phyloP scores from a whole-genome alignment of 2,113 vertebrate species.

The Saguinus imperator region DNA sequence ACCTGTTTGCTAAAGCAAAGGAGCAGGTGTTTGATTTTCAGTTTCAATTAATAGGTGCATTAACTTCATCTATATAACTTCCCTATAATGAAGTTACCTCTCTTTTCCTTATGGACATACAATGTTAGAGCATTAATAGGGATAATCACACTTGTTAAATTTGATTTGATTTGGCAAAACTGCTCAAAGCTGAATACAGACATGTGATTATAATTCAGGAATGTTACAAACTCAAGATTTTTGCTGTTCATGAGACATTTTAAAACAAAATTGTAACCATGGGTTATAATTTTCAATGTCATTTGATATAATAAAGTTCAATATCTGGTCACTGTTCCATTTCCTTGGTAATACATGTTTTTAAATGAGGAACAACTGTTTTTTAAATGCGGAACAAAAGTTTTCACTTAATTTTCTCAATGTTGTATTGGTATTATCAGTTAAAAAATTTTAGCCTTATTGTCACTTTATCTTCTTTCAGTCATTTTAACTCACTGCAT shows the following conservation, averaged over 20 bases:
- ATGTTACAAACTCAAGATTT: slow-evolving; percentile 44
- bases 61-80: background rate
- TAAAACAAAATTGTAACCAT: background rate
- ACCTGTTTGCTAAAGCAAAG: background rate
- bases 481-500: slow-evolving; percentile 12
- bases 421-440: background rate
- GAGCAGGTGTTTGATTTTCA: background rate
- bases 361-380: background rate
- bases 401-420: slow-evolving; percentile 11
- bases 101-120: background rate
- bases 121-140: background rate
- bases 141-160: background rate
- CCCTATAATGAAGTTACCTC: background rate
- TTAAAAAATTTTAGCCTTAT: background rate
- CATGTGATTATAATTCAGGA: background rate
- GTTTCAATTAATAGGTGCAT: background rate
- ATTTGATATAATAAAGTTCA: background rate
- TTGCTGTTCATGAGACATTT: background rate
- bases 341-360: slow-evolving; percentile 18
- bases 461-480: background rate
- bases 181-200: slow-evolving; percentile 7
- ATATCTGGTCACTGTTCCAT: background rate
- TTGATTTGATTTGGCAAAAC: slow-evolving; percentile 35
- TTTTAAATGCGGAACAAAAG: slow-evolving; percentile 36
- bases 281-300: background rate